Percentiles rank a stretch among this genome's conserved stretches.
Conservation (phyloP, 2,797 vertebrate genomes). For the Kryptolebias ocellatus region DNA sequence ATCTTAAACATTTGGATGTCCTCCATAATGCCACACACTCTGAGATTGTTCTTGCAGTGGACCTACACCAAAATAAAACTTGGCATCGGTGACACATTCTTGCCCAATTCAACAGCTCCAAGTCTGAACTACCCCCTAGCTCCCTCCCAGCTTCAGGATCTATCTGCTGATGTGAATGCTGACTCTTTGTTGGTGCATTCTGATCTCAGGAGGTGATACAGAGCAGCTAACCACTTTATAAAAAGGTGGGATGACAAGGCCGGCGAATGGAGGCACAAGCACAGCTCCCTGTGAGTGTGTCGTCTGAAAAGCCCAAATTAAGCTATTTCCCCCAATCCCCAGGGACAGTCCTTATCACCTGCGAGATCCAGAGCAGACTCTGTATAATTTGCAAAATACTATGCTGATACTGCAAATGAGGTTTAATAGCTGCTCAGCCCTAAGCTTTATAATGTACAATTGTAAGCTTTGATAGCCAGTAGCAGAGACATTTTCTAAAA, state of each 20-base stretch:
- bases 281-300: constrained; percentile 68
- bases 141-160: constrained; percentile 40
- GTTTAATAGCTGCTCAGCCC: constrained; percentile 82
- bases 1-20: constrained; percentile 85
- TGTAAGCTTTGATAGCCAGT: constrained; percentile 72
- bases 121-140: constrained; percentile 59
- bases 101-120: constrained; percentile 65
- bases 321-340: constrained; percentile 74
- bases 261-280: constrained; percentile 61
- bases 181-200: constrained; percentile 74
- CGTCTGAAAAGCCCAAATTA: constrained; percentile 78
- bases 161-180: constrained; percentile 71
- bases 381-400: constrained; percentile 82
- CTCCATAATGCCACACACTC: constrained; percentile 89
- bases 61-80: constrained; percentile 84
- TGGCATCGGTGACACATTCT: constrained; percentile 74
- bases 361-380: constrained; percentile 74
- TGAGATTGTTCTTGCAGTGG: constrained; percentile 82
- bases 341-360: constrained; percentile 77
- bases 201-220: constrained; percentile 82
- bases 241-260: constrained; percentile 58
- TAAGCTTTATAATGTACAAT: constrained; percentile 74
- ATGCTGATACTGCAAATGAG: constrained; percentile 83
- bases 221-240: constrained; percentile 47
- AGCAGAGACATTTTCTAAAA: constrained; percentile 64